Conservation (phyloP, 35 echinoderm and acorn worm species). For the Apostichopus parvimensis region DNA sequence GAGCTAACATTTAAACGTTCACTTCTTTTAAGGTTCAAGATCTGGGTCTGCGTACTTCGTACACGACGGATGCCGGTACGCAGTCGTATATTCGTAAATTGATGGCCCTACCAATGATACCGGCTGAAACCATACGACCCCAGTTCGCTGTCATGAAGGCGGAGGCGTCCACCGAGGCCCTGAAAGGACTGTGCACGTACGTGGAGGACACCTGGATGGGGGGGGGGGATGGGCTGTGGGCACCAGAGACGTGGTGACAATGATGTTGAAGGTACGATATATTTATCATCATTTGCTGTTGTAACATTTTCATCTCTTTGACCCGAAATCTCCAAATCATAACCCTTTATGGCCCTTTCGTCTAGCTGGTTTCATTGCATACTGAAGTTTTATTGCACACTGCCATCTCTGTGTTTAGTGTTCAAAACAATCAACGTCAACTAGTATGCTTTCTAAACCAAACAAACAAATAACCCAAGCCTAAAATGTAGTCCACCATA, state of each 20-base stretch:
- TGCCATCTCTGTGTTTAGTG: too few relatives aligned
- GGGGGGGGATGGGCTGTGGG: neutral
- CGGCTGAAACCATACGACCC: conserved; percentile 8
- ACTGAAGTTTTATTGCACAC: neutral
- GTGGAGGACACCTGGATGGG: conserved; percentile 37
- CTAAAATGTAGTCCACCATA: too few relatives aligned
- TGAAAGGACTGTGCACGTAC: conserved; percentile 16
- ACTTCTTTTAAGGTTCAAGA: conserved; percentile 18
- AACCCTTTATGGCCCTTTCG: too few relatives aligned
- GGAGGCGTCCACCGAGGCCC: neutral
- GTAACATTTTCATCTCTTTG: too few relatives aligned
- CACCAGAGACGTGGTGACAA: conserved; percentile 48
- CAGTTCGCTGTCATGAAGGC: conserved; percentile 1
- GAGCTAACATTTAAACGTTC: too few relatives aligned
- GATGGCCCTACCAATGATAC: conserved; percentile 24
- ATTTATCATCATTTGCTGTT: neutral
- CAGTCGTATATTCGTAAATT: neutral
- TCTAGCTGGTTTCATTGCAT: neutral
- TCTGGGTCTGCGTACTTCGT: neutral
- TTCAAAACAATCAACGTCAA: too few relatives aligned
- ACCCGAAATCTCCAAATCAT: too few relatives aligned
- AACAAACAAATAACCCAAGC: too few relatives aligned
- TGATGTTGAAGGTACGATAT: conserved; percentile 31
- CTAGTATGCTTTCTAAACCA: too few relatives aligned
- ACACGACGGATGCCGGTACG: neutral